Evolutionary conservation across 2,888 invertebrate genomes (phyloP).

Genomic region (Stramonita haemastoma): DNA sequence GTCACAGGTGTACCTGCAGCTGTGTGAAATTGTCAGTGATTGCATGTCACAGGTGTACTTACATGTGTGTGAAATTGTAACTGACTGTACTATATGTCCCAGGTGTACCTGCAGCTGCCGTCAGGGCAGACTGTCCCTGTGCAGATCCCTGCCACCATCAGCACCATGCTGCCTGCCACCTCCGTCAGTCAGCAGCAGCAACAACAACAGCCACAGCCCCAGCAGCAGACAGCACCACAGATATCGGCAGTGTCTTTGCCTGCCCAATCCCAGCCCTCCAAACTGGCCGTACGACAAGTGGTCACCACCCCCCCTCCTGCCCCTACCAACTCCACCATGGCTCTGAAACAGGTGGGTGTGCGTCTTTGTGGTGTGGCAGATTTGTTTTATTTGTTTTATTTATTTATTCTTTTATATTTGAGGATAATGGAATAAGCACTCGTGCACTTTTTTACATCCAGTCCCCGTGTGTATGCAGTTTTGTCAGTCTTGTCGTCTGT

Average conservation of each 20-base stretch:
- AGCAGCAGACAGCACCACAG: background rate
- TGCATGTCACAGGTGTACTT: no score
- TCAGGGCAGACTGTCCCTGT: slow-evolving; percentile 78
- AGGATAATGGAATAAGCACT: no score
- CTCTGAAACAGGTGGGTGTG: slow-evolving; percentile 50
- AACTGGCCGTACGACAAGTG: slow-evolving; percentile 40
- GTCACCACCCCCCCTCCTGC: slow-evolving; percentile 35
- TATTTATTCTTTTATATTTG: no score
- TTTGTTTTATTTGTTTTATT: background rate
- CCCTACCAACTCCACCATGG: slow-evolving; percentile 49
- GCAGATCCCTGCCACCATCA: slow-evolving; percentile 59
- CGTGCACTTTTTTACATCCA: no score
- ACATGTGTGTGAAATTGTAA: no score
- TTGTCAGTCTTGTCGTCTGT: no score
- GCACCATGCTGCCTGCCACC: slow-evolving; percentile 38
- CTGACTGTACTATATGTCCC: slow-evolving; percentile 61
- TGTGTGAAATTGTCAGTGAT: no score
- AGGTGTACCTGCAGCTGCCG: slow-evolving; percentile 80
- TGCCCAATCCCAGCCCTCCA: slow-evolving; percentile 43
- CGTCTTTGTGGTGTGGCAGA: background rate
- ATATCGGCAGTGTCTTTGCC: background rate
- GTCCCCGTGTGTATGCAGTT: no score
- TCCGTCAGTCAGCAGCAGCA: slow-evolving; percentile 26
- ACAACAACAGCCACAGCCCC: slow-evolving; percentile 27
- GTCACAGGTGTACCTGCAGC: no score